Evolutionary conservation across 2,797 vertebrate species (phyloP).

Genomic region (Gallinago stenura): DNA sequence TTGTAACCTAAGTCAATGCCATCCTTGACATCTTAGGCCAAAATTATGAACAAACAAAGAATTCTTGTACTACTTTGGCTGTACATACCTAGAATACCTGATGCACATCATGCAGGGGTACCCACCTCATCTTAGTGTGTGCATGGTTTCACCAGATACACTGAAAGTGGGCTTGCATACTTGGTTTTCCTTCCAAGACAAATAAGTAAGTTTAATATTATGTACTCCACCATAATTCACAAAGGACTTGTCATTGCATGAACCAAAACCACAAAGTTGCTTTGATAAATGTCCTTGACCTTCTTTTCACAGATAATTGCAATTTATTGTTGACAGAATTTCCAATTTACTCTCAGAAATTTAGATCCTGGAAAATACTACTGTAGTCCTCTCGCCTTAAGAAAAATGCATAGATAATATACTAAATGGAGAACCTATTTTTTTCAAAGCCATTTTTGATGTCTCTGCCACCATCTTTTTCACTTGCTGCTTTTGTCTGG

Average conservation of each 20-base stretch:
- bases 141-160: not conserved
- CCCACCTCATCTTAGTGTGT: not conserved
- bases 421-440: not conserved
- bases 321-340: not conserved
- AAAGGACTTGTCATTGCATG: not conserved
- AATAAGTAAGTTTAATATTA: not conserved
- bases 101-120: not conserved
- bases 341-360: not conserved
- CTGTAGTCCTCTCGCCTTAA: not conserved
- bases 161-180: not conserved
- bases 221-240: not conserved
- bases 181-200: not conserved
- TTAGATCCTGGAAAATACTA: not conserved
- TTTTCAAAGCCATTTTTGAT: not conserved
- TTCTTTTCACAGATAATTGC: not conserved
- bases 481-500: not conserved
- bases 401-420: not conserved
- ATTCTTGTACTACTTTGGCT: not conserved
- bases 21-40: not conserved
- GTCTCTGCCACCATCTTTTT: not conserved
- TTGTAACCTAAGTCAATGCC: not conserved
- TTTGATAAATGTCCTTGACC: not conserved
- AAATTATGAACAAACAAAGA: not conserved
- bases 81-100: not conserved
- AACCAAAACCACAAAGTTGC: not conserved